Evolutionary conservation across 2,888 invertebrate genomes (phyloP), one percentile per base, ranked within the genome.

Genomic region (Stenurella melanura): DNA sequence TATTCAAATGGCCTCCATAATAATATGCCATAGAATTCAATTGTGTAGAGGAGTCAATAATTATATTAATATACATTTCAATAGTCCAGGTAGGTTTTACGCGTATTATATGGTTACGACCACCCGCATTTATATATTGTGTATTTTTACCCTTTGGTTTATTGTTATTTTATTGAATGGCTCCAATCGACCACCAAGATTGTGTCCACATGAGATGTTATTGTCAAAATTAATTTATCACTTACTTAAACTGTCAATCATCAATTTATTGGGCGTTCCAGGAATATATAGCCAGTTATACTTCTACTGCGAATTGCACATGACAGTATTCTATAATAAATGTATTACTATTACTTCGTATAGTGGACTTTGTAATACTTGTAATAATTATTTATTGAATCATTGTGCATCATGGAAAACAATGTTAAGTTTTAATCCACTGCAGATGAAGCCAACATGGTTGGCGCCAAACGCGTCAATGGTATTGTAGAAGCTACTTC

Each of bases 51-150:
- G 67, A 67, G 26, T 67, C 21, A 67, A 26, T 54, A 67, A 67
- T 67, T 67, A 67, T 64, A 57, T 69, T 56, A 69, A 69, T 69
- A 69, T 70, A 38, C 57, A 34, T 70, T 72, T 72, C 42, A 72
- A 54, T 58, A 26, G 63, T 2, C 18, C 21, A 72, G 26, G 26
- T 26, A 61, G 42, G 61, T 63, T 72, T 19, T 42, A 70, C 42
- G n/a, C 21, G 26, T 30, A 68, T 68, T 56, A 30, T 54, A 61
- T 42, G 34, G 34, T n/a, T 54, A n/a, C 42, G 73, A 74, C 74
- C 74, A 74, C 74, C 69, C 61, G 61, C 68, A 74, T 60, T 60
- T 67, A 12, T 30, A 58, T 64, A n/a, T 72, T 73, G 9, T 19
- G 3, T 30, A 58, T 54, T 56, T 57, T 42, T 70, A 50, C 58